A percentile compares a stretch with the other conserved stretches of the same genome.
These are phyloP conservation scores for Pentalonia nigronervosa DNA, from an alignment of 1,140 invertebrate genomes.

Conservation along the genomic window DNA sequence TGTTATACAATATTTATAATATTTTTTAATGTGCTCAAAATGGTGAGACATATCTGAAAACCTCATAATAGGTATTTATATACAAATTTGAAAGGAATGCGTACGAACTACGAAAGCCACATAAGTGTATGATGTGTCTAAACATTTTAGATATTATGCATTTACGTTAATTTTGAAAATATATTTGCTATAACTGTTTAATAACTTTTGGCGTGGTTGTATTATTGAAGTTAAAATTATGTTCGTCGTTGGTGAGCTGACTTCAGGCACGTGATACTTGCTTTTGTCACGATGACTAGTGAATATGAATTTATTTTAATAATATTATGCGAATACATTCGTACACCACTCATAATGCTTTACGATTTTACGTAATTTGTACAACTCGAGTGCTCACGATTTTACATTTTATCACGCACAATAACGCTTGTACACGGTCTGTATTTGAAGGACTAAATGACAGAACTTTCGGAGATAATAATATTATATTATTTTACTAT, in stretches of 20 bases:
- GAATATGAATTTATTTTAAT: conserved; percentile 13
- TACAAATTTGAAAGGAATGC: not conserved
- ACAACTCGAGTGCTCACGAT: not conserved
- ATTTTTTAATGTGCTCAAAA: not conserved
- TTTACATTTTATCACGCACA: conserved; percentile 9
- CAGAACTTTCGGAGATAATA: not conserved
- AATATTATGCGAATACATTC: not conserved
- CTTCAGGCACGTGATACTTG: not conserved
- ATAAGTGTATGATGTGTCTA: not conserved
- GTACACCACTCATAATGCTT: not conserved
- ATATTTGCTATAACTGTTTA: not conserved
- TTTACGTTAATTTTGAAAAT: not conserved
- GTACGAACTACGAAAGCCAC: not conserved
- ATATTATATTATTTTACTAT: not conserved
- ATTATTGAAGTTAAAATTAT: not conserved
- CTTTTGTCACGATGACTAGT: not conserved
- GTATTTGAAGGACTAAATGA: not conserved
- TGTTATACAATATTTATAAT: not conserved
- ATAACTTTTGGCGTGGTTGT: not conserved
- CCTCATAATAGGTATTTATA: not conserved
- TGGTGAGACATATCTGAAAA: not conserved
- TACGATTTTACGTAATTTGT: not conserved
- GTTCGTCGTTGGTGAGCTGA: not conserved
- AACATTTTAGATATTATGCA: not conserved
- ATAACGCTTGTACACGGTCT: not conserved